Evolutionary conservation across 2,113 vertebrate genomes (phyloP).

Genomic region (Setophaga kirtlandii): DNA sequence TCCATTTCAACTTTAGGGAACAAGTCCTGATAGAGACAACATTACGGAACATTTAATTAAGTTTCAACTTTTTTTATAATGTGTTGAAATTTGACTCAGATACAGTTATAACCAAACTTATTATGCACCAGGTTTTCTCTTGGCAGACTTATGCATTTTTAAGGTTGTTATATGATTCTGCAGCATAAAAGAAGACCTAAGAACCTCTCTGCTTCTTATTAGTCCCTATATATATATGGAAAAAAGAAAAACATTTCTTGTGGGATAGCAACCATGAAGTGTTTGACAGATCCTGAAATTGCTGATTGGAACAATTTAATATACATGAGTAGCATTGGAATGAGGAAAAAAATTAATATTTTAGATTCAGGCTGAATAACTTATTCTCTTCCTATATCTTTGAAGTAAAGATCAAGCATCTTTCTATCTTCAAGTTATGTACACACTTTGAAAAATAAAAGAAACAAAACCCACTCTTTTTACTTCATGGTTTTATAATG

Average conservation of each 20-base stretch:
- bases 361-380: background rate
- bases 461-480: background rate
- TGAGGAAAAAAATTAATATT: background rate
- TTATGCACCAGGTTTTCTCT: background rate
- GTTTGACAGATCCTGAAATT: background rate
- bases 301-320: background rate
- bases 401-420: background rate
- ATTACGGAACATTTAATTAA: background rate
- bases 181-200: background rate
- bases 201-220: background rate
- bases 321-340: background rate
- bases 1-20: background rate
- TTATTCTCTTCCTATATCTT: background rate
- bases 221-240: rapidly evolving
- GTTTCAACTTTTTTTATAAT: background rate
- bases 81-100: background rate
- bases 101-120: background rate
- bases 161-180: background rate
- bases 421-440: background rate
- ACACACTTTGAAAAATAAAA: background rate
- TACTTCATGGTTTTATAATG: background rate
- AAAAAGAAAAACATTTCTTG: background rate
- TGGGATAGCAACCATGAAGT: background rate
- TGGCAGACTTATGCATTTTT: background rate
- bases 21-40: background rate